phyloP scores from a whole-genome alignment of 2,888 invertebrate species.

The Tigriopus californicus region DNA sequence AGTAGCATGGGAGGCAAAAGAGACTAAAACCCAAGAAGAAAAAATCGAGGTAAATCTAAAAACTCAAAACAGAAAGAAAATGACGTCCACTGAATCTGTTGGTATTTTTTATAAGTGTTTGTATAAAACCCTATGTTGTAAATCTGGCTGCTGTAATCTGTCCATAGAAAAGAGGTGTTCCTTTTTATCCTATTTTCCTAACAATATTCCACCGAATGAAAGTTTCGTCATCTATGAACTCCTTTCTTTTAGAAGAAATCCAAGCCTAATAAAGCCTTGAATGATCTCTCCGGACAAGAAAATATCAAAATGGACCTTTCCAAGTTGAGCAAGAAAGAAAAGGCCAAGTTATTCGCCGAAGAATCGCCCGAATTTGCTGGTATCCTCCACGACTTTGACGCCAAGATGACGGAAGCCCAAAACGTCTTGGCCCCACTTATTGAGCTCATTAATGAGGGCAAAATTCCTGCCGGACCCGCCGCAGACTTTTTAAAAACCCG shows the following conservation, averaged over 20 bases:
- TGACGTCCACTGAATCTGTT: too few relatives aligned
- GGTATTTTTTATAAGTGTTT: too few relatives aligned
- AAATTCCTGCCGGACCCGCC: conserved; percentile 30
- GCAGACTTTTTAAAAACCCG: conserved; percentile 5
- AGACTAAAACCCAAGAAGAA: too few relatives aligned
- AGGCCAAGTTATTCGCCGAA: not conserved
- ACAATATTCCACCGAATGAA: too few relatives aligned
- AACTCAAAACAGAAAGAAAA: too few relatives aligned
- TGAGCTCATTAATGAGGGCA: conserved; percentile 39
- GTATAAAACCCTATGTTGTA: too few relatives aligned
- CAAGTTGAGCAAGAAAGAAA: not conserved
- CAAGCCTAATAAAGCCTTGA: not conserved
- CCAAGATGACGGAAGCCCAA: conserved; percentile 40
- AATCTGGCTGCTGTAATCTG: too few relatives aligned
- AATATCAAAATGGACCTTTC: not conserved
- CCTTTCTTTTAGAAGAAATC: not conserved
- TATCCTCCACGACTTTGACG: conserved; percentile 23
- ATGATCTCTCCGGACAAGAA: not conserved
- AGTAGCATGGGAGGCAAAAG: too few relatives aligned
- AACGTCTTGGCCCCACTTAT: conserved; percentile 47
- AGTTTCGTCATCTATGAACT: too few relatives aligned
- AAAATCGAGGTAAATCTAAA: too few relatives aligned
- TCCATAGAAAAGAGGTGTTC: too few relatives aligned
- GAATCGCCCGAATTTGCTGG: conserved; percentile 3
- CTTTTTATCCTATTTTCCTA: too few relatives aligned